Base-by-base conservation (phyloP, 2,888 invertebrate genomes). In the Dusona sp. region DNA sequence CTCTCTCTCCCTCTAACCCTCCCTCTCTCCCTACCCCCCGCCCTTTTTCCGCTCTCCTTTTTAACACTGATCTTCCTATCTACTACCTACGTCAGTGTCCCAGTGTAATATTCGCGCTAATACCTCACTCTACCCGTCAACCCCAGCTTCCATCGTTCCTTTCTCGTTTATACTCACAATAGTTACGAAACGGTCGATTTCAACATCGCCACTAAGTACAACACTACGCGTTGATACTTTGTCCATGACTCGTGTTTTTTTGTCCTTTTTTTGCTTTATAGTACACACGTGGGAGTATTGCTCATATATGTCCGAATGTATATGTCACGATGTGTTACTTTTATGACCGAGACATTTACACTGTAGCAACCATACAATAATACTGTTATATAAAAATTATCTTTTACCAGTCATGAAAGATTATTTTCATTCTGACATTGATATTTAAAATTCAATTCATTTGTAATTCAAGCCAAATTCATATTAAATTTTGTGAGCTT, bases 101-200 rank as follows among this genome's bases (percentile, higher is more conserved):
- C 83, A n/a, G 73, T 80, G 83, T 81, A 81, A 86, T 86, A 86
- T 86, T 86, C 80, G 57, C 38, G 48, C 75, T 42, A 67, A 22
- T 25, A 64, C 48, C 79, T 48, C 7, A 13, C 70, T 48, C 45
- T 33, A 51, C 42, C 61, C 74, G 42, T 25, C 42, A 36, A 36
- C n/a, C 61, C 16, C 48, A 13, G 29, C 74, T 51, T 38, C 78
- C 65, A 73, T 65, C 36, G 33, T 80, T 42, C 25, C 64, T 48
- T 64, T 65, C 81, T 67, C 74, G 65, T 79, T 80, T 61, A 61
- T 57, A 67, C 45, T 45, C 54, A 67, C 64, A 51, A 75, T 74
- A 68, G 75, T 72, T 81, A 61, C 48, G 36, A 54, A 67, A 78
- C 79, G 38, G 13, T 61, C 77, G 68, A 75, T 79, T 68, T 68